phyloP scores from a whole-genome alignment of 37 sponge, comb jelly and placozoan species.

The Geodia barretti region DNA sequence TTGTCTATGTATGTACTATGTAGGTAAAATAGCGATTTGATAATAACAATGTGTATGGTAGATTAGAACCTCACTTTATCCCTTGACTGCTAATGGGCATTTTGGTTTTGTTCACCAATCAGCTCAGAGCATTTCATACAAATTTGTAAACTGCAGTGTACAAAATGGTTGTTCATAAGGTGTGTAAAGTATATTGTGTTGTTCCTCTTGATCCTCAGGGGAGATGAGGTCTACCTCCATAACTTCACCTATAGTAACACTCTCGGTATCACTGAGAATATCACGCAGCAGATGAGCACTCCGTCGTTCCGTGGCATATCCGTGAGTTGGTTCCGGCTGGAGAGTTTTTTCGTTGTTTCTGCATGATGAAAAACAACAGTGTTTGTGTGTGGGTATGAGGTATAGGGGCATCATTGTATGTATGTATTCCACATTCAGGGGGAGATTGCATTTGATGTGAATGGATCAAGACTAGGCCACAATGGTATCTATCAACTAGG shows the following conservation, averaged over 20 bases:
- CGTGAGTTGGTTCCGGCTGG: constrained; percentile 22
- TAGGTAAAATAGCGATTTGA: too few species aligned
- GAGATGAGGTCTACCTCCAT: not conserved
- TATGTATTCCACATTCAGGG: constrained; percentile 28
- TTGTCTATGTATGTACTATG: too few species aligned
- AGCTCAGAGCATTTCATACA: too few species aligned
- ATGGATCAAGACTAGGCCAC: constrained; percentile 25
- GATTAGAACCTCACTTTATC: too few species aligned
- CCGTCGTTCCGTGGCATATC: constrained; percentile 44
- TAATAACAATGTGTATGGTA: too few species aligned
- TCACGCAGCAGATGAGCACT: constrained; percentile 13
- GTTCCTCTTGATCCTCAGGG: too few species aligned
- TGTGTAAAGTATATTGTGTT: too few species aligned
- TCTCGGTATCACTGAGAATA: constrained; percentile 11
- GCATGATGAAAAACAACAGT: not conserved
- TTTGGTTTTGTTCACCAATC: too few species aligned
- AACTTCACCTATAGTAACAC: constrained; percentile 17
- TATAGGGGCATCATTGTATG: not conserved
- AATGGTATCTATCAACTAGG: constrained; percentile 46
- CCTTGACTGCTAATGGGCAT: too few species aligned
- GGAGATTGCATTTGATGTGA: constrained; percentile 41
- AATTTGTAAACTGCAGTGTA: too few species aligned
- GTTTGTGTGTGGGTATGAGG: constrained; percentile 1
- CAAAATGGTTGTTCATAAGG: too few species aligned
- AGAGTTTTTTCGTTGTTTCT: constrained; percentile 1